A percentile compares a stretch with the other conserved stretches of the same genome.
phyloP scores from a whole-genome alignment of 2,797 vertebrate genomes.

The Lepilemur septentrionalis region DNA sequence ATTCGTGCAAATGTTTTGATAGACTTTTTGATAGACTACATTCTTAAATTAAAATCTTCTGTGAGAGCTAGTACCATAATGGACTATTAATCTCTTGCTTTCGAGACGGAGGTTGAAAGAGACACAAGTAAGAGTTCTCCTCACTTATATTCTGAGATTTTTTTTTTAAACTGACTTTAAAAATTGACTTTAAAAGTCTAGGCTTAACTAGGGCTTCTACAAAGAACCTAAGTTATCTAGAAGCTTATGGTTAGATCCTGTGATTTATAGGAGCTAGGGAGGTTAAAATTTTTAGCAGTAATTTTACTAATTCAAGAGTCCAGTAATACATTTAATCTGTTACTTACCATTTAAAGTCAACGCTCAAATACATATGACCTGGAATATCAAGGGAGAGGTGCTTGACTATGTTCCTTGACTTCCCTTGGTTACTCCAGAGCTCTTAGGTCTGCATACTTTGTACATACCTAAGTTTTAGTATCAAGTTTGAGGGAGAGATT shows the following conservation, averaged over 20 bases:
- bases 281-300: neutral
- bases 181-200: neutral
- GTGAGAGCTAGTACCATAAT: neutral
- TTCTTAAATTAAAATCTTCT: conserved; percentile 5
- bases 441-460: neutral
- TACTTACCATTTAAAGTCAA: neutral
- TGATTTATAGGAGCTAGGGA: neutral
- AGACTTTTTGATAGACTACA: neutral
- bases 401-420: neutral
- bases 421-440: neutral
- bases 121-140: neutral
- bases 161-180: neutral
- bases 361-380: neutral
- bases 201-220: neutral
- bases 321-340: neutral
- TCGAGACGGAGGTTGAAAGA: neutral
- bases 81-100: neutral
- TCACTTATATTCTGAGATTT: neutral
- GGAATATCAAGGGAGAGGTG: neutral
- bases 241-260: neutral
- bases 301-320: conserved; percentile 41
- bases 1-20: neutral
- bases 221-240: neutral
- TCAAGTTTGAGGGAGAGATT: neutral
- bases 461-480: neutral